Evolutionary conservation across 1,140 invertebrate species (phyloP).

Genomic region (Drosophila tristis): DNA sequence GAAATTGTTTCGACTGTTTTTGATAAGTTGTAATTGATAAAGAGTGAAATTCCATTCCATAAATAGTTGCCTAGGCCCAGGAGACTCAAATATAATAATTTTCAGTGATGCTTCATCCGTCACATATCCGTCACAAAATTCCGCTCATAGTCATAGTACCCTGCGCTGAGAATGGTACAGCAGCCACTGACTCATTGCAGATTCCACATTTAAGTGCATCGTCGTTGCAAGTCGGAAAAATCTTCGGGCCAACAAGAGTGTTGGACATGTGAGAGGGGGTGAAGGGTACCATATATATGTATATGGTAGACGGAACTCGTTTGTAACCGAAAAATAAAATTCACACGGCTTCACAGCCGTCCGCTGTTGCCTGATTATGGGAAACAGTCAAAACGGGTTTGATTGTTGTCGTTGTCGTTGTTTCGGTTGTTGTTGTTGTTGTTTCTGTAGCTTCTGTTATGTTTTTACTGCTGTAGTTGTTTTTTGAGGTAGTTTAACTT

Average conservation of each 20-base stretch:
- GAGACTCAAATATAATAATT: too few relatives aligned
- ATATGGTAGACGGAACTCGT: constrained; percentile 42
- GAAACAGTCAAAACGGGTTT: constrained; percentile 72
- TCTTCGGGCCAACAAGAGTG: constrained; percentile 22
- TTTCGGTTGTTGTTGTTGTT: constrained; percentile 29
- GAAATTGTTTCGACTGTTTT: too few relatives aligned
- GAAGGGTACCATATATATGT: background rate
- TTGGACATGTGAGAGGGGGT: too few relatives aligned
- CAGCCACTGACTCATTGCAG: constrained; percentile 13
- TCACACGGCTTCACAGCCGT: constrained; percentile 48
- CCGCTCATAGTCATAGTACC: background rate
- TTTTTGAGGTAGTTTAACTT: constrained; percentile 59
- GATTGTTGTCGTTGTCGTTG: constrained; percentile 43
- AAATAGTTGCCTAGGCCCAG: too few relatives aligned
- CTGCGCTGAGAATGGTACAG: too few relatives aligned
- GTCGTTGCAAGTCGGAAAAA: constrained; percentile 47
- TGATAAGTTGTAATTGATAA: too few relatives aligned
- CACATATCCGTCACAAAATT: background rate
- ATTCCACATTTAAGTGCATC: constrained; percentile 42
- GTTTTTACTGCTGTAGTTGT: constrained; percentile 26
- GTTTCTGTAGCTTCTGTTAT: background rate
- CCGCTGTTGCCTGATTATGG: constrained; percentile 56
- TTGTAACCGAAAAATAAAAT: constrained; percentile 58
- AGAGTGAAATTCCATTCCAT: too few relatives aligned
- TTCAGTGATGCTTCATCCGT: too few relatives aligned